phyloP scores from a whole-genome alignment of 2,113 vertebrate genomes.

The Microtus oregoni region DNA sequence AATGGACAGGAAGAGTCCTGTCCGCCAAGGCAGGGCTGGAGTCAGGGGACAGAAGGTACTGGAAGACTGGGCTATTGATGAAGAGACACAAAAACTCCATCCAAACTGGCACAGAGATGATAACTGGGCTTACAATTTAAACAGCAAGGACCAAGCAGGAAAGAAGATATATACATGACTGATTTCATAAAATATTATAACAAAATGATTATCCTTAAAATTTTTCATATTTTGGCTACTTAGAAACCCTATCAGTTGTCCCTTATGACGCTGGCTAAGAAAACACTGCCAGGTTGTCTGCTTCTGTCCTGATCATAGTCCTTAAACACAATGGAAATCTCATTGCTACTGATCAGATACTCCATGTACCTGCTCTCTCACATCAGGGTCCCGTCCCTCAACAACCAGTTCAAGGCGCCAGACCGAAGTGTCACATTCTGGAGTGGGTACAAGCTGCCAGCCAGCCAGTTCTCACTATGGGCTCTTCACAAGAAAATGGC shows the following conservation, averaged over 20 bases:
- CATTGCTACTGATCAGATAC: not conserved
- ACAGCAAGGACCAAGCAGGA: conserved; percentile 2
- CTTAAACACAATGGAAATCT: conserved; percentile 50
- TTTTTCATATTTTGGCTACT: not conserved
- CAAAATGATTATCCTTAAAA: conserved; percentile 39
- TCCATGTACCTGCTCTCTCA: conserved; percentile 36
- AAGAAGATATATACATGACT: not conserved
- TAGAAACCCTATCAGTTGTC: not conserved
- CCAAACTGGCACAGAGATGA: conserved; percentile 7
- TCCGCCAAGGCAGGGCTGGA: not conserved
- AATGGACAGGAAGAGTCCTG: not conserved
- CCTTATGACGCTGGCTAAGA: not conserved
- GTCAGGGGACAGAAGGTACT: not conserved
- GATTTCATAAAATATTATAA: conserved; percentile 50
- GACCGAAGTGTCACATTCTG: conserved; percentile 2
- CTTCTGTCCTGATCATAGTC: not conserved
- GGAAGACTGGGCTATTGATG: not conserved
- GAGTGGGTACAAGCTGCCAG: not conserved
- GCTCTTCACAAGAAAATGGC: conserved; percentile 8
- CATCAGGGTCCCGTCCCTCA: not conserved
- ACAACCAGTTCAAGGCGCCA: conserved; percentile 13
- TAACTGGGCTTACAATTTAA: conserved; percentile 3
- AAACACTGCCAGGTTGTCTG: conserved; percentile 29
- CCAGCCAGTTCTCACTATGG: not conserved
- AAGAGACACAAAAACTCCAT: conserved; percentile 39